phyloP scores from a whole-genome alignment of 2,797 vertebrate species.

The Trichosurus vulpecula region DNA sequence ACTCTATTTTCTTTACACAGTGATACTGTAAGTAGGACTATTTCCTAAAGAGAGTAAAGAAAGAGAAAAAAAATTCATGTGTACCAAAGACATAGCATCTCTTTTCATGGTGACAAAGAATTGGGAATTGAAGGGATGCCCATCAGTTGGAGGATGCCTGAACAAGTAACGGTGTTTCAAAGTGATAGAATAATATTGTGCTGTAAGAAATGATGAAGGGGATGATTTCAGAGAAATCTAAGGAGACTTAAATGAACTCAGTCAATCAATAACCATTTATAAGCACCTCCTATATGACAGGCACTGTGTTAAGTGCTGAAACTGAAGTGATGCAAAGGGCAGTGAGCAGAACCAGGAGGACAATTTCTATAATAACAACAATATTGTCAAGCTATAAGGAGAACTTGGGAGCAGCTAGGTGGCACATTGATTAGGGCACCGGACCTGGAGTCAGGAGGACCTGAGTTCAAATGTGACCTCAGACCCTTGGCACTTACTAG shows the following conservation, averaged over 20 bases:
- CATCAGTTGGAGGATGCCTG: not conserved
- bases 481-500: too few relatives aligned
- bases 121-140: not conserved
- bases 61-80: not conserved
- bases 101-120: not conserved
- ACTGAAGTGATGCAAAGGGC: not conserved
- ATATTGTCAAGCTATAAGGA: not conserved
- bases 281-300: not conserved
- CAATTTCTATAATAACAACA: not conserved
- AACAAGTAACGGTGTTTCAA: not conserved
- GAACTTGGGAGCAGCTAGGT: too few relatives aligned
- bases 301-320: not conserved
- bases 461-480: too few relatives aligned
- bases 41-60: not conserved
- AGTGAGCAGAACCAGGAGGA: not conserved
- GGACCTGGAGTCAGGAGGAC: too few relatives aligned
- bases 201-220: not conserved
- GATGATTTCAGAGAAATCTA: not conserved
- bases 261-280: not conserved
- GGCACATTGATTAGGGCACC: too few relatives aligned
- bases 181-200: not conserved
- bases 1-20: not conserved
- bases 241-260: not conserved
- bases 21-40: not conserved
- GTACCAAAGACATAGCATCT: not conserved